These are phyloP conservation scores for Cecidostiba fungosa DNA, from an alignment of 2,888 invertebrate species.

Conservation along the genomic window DNA sequence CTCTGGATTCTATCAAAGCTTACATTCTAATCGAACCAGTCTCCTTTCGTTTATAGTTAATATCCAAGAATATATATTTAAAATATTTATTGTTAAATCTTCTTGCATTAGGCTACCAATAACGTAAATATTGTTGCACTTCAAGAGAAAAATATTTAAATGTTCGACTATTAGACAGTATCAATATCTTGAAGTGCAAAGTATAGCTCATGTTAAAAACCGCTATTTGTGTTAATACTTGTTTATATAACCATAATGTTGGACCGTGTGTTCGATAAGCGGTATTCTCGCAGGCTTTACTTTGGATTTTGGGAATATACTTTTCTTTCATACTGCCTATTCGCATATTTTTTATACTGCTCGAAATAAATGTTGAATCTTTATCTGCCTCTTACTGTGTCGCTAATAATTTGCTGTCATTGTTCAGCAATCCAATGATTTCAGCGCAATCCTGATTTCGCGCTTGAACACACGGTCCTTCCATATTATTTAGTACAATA, in stretches of 20 bases:
- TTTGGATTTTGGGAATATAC: conserved; percentile 25
- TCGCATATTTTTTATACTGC: conserved; percentile 58
- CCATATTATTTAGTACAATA: conserved; percentile 32
- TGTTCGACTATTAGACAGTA: background rate
- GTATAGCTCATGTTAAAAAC: conserved; percentile 45
- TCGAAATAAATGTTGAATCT: conserved; percentile 49
- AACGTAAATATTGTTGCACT: conserved; percentile 33
- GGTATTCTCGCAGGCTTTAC: conserved; percentile 49
- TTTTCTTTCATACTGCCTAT: conserved; percentile 52
- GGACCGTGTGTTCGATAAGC: conserved; percentile 57
- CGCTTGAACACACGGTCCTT: conserved; percentile 58
- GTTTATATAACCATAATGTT: conserved; percentile 39
- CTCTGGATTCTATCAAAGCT: conserved; percentile 41
- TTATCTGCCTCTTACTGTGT: conserved; percentile 60
- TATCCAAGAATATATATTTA: conserved; percentile 22
- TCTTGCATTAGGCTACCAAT: conserved; percentile 44
- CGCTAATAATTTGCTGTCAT: conserved; percentile 54
- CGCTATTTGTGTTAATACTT: conserved; percentile 59
- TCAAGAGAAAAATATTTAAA: conserved; percentile 19
- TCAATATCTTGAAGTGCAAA: conserved; percentile 24
- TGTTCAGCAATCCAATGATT: conserved; percentile 42
- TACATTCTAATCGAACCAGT: conserved; percentile 42
- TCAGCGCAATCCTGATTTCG: conserved; percentile 53
- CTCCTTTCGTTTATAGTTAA: conserved; percentile 43
- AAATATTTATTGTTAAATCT: conserved; percentile 45